A percentile compares a stretch with the other conserved stretches of the same genome.
phyloP scores from a whole-genome alignment of 2,888 invertebrate species.

The Aphrophora alni region DNA sequence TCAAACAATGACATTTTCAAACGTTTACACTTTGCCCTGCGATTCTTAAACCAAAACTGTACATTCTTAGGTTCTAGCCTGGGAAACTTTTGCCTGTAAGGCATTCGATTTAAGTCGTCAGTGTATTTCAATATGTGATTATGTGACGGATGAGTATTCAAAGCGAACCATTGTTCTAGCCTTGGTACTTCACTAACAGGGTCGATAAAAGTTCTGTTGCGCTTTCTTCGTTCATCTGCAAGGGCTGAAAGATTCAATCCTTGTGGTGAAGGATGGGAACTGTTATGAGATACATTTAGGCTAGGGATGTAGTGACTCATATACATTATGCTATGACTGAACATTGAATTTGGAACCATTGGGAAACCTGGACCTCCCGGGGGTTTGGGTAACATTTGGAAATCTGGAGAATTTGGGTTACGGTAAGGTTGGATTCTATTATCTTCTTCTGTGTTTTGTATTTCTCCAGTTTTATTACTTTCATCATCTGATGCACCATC shows the following conservation, averaged over 20 bases:
- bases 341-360: conserved; percentile 86
- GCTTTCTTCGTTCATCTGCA: conserved; percentile 83
- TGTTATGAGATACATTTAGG: conserved; percentile 64
- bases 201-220: conserved; percentile 98
- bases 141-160: conserved; percentile 98
- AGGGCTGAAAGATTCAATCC: conserved; percentile 48
- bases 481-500: conserved; percentile 56
- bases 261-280: conserved; percentile 57
- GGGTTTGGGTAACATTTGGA: conserved; percentile 34
- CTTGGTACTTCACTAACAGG: conserved; percentile 97
- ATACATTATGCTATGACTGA: conserved; percentile 89
- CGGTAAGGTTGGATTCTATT: conserved; percentile 29
- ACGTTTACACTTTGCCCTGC: conserved; percentile 97
- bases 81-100: conserved; percentile 97
- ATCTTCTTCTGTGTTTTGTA: conserved; percentile 28
- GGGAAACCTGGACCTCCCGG: conserved; percentile 64
- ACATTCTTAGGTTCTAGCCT: conserved; percentile 99
- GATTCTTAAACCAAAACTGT: conserved; percentile 99
- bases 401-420: conserved; percentile 36
- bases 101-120: conserved; percentile 95
- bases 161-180: conserved; percentile 93
- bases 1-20: conserved; percentile 90
- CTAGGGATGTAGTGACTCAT: conserved; percentile 86
- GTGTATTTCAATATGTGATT: conserved; percentile 97
- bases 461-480: conserved; percentile 43